Evolutionary conservation across 2,797 vertebrate genomes (phyloP), one percentile per base, ranked within the genome.

Genomic region (Ptychobarbus kaznakovi): DNA sequence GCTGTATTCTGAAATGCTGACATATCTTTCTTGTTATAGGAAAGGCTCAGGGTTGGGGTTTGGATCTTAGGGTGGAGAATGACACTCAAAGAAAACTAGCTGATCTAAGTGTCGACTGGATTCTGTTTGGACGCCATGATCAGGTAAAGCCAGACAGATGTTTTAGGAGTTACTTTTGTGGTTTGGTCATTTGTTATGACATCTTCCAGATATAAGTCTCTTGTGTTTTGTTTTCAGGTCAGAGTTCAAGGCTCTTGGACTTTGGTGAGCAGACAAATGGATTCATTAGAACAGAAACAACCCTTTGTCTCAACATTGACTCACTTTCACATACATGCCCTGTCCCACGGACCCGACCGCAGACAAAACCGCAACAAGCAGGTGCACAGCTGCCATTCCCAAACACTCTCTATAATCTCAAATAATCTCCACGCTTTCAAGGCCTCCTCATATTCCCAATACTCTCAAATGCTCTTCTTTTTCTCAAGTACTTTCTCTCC

Each of bases 71-170:
- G 0, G 83, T 94, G 40, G 92, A 96, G 80, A 94, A 94, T 25
- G 94, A 89, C 0, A n/a, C 84, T 65, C 25, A 65, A 2, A 90
- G 79, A 32, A 91, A 92, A 86, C 72, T 32, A 25, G 95, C 44
- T 46, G 12, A 93, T 5, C 70, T 96, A 2, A 76, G 89, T 25
- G 84, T 97, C 63, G 75, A 91, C 58, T 97, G 97, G 97, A 93
- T 85, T 1, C 87, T 93, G 85, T 94, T 93, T 20, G 93, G 95
- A 53, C 91, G 91, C 87, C 92, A 92, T 86, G 90, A 92, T 70
- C 89, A 93, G 93, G 92, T 94, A 80, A 90, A 89, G 38, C 22
- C 49, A 53, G 58, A 0, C 22, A 28, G n/a, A 25, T 18, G 3
- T 66, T 68, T 44, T 49, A 6, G 6, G 58, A 2, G 25, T 38